Base-by-base conservation (phyloP, 2,113 vertebrate species). In the Riparia riparia region DNA sequence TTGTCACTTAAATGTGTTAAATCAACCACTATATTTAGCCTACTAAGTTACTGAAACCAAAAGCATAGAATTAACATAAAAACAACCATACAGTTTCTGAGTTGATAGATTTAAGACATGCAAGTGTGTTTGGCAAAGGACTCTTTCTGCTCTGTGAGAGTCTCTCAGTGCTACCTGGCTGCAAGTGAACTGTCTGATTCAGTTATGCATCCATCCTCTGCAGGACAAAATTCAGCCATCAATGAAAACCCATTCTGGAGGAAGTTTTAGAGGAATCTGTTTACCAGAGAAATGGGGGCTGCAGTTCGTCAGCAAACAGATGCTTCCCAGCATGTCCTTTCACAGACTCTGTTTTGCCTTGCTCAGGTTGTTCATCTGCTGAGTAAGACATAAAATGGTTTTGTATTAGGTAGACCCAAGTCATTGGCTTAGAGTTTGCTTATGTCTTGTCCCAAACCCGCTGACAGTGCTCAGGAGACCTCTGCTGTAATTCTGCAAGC, bases 161-260 rank as follows among this genome's bases (percentile, higher is more conserved):
- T 47, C 22, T 42, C 25, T 69, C 51, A 60, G 50, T 6, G 8
- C 31, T 44, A 25, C 12, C 34, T 56, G 45, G 12, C 47, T 66
- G n/a, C 18, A 2, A 1, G 9, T 53, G 53, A 29, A 32, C 19
- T 32, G 13, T 61, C 54, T 4, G 6, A 22, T 49, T 53, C 29
- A 32, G 37, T 26, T 1, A 0, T 20, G 13, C 1, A 0, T 37
- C 37, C 2, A 1, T 51, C 22, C 56, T 47, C 37, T 2, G 1
- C 51, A 29, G 61, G 61, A 57, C 29, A 73, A 45, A 72, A 60
- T n/a, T 41, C 50, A 73, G 15, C 29, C 2, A 1, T 70, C 19
- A 68, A 12, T 57, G 32, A 58, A 88, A 68, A n/a, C 7, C 8
- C 3, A 4, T 44, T 72, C 54, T 72, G 29, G 34, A 69, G 26